Evolutionary conservation across 2,888 invertebrate species (phyloP).

Genomic region (Cephonodes hylas): DNA sequence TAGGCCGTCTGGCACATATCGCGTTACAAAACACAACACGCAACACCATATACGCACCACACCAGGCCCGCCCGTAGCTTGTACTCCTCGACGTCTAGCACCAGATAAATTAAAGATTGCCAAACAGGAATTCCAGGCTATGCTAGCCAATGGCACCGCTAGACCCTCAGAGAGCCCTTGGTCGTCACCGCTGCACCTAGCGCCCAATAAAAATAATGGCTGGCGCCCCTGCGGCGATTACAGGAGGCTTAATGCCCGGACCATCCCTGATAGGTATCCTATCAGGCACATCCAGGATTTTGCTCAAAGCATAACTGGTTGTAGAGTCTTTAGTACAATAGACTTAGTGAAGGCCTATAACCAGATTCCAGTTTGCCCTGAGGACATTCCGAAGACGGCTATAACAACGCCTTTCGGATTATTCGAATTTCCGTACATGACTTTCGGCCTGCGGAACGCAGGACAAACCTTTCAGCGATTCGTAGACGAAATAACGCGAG

Average conservation of each 20-base stretch:
- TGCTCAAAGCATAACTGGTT: slow-evolving; percentile 11
- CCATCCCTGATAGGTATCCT: too few species aligned
- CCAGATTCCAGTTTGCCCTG: too few species aligned
- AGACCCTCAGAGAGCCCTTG: slow-evolving; percentile 16
- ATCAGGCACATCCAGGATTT: background rate
- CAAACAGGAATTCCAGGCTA: slow-evolving; percentile 13
- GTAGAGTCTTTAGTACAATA: slow-evolving; percentile 10
- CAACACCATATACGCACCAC: slow-evolving; percentile 16
- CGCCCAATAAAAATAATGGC: slow-evolving; percentile 15
- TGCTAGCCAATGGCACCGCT: slow-evolving; percentile 12
- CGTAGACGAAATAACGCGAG: too few species aligned
- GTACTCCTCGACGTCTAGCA: slow-evolving; percentile 8
- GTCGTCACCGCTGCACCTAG: slow-evolving; percentile 14
- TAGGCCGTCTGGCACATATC: slow-evolving; percentile 15
- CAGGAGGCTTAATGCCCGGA: background rate
- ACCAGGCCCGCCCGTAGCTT: slow-evolving; percentile 14
- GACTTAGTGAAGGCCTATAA: slow-evolving; percentile 13
- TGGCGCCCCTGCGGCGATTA: slow-evolving; percentile 14
- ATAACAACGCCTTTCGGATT: too few species aligned
- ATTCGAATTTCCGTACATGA: too few species aligned
- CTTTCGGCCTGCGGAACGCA: too few species aligned
- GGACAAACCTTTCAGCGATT: slow-evolving; percentile 54
- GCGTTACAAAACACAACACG: slow-evolving; percentile 9
- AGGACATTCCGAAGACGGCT: too few species aligned
- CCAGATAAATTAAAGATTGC: slow-evolving; percentile 16